These are phyloP conservation scores for Cheilosia scutellata DNA, from an alignment of 2,888 invertebrate species.

Conservation along the genomic window DNA sequence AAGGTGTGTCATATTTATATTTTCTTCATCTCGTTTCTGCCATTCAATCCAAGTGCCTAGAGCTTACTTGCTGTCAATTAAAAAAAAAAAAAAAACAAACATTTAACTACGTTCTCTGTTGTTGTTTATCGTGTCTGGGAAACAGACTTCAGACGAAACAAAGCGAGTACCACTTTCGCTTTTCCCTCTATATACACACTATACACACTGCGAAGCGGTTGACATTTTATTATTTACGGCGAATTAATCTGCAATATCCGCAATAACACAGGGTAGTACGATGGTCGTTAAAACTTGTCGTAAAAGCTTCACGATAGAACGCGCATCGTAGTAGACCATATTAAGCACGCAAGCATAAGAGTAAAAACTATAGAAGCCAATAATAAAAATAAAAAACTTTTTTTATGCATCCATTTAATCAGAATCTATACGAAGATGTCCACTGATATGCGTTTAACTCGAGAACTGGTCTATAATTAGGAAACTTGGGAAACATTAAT, in stretches of 20 bases:
- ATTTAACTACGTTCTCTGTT: background rate
- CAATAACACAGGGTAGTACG: background rate
- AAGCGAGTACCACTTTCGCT: conserved; percentile 18
- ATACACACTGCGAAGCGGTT: background rate
- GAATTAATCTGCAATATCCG: conserved; percentile 25
- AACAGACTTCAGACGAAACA: conserved; percentile 2
- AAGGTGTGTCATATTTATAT: conserved; percentile 13
- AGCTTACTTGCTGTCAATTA: background rate
- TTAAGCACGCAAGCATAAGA: too few species aligned
- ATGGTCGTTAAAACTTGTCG: conserved; percentile 7
- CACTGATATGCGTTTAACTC: background rate
- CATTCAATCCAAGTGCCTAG: background rate
- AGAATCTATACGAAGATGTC: background rate
- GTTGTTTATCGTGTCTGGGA: conserved; percentile 24
- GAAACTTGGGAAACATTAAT: background rate
- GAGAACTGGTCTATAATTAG: conserved; percentile 29
- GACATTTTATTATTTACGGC: conserved; percentile 9
- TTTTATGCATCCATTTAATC: background rate
- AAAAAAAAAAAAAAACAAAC: background rate
- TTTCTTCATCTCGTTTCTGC: background rate
- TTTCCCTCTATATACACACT: background rate
- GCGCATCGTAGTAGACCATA: conserved; percentile 22
- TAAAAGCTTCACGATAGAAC: conserved; percentile 14
- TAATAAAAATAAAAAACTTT: background rate
- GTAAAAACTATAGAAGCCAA: background rate